Evolutionary conservation across 2,888 invertebrate genomes (phyloP).

Genomic region (Calameuta filiformis): DNA sequence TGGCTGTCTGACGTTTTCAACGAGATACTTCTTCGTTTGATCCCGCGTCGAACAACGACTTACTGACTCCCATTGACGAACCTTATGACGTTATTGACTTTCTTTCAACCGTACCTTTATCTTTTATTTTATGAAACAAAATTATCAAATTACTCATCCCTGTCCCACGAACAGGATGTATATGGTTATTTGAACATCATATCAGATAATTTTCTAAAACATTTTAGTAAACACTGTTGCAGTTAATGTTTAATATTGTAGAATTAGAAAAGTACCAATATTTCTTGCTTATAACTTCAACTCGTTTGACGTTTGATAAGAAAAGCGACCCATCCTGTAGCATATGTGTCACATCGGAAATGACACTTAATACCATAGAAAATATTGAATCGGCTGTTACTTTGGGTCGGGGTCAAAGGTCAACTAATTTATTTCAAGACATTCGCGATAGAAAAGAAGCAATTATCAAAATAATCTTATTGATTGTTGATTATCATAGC

Average conservation of each 20-base stretch:
- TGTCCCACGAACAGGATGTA: background rate
- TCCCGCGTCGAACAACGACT: background rate
- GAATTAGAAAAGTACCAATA: background rate
- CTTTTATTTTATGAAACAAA: background rate
- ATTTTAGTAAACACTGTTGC: background rate
- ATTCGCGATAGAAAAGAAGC: background rate
- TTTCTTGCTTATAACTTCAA: background rate
- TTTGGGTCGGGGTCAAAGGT: background rate
- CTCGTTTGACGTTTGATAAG: background rate
- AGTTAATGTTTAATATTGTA: background rate
- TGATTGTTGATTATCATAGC: background rate
- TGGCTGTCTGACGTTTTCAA: background rate
- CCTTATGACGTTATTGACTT: background rate
- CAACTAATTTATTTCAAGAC: background rate
- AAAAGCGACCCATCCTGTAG: background rate
- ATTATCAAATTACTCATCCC: background rate
- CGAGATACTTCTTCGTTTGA: background rate
- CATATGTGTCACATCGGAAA: background rate
- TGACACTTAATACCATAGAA: background rate
- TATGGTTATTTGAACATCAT: background rate
- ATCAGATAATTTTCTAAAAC: background rate
- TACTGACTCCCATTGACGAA: background rate
- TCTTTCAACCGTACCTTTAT: background rate
- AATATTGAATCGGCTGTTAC: background rate
- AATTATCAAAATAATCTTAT: background rate